Evolutionary conservation across 1,140 invertebrate genomes (phyloP).

Genomic region (Oscheius sp.): DNA sequence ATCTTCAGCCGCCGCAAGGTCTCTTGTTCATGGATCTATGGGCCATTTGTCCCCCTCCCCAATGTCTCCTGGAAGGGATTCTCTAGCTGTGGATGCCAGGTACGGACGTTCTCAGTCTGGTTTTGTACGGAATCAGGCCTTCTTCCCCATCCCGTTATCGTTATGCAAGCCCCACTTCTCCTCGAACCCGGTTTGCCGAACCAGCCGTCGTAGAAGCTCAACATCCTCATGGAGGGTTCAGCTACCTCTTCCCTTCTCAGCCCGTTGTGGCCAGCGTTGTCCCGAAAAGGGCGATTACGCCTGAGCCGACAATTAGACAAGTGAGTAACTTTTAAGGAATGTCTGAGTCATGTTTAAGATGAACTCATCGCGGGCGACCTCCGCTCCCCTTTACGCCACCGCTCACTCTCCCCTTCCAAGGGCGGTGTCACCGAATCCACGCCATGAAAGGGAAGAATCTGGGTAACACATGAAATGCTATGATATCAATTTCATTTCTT

Average conservation of each 20-base stretch:
- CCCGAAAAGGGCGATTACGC: constrained; percentile 28
- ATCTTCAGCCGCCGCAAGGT: neutral
- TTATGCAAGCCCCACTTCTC: constrained; percentile 20
- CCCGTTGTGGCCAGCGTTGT: constrained; percentile 36
- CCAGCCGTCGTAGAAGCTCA: constrained; percentile 32
- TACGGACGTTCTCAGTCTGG: neutral
- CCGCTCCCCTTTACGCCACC: constrained; percentile 17
- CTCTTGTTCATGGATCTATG: too few relatives aligned
- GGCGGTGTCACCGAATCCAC: neutral
- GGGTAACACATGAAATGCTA: neutral
- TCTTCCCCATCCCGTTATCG: constrained; percentile 8
- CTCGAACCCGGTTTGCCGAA: constrained; percentile 30
- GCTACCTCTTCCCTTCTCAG: constrained; percentile 38
- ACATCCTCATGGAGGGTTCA: constrained; percentile 37
- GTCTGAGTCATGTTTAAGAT: neutral
- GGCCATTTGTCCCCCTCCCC: neutral
- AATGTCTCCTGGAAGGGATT: constrained; percentile 9
- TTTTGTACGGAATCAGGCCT: neutral
- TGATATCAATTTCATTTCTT: constrained; percentile 8
- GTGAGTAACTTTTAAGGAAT: neutral
- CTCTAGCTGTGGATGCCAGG: constrained; percentile 10
- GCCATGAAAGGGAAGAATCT: neutral
- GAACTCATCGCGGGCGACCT: constrained; percentile 6
- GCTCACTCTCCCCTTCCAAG: constrained; percentile 5
- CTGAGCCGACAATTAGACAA: constrained; percentile 12